Percentiles rank a stretch among this genome's conserved stretches.
These are phyloP conservation scores for Meriones unguiculatus DNA, from an alignment of 2,113 vertebrate species.

Conservation along the genomic window DNA sequence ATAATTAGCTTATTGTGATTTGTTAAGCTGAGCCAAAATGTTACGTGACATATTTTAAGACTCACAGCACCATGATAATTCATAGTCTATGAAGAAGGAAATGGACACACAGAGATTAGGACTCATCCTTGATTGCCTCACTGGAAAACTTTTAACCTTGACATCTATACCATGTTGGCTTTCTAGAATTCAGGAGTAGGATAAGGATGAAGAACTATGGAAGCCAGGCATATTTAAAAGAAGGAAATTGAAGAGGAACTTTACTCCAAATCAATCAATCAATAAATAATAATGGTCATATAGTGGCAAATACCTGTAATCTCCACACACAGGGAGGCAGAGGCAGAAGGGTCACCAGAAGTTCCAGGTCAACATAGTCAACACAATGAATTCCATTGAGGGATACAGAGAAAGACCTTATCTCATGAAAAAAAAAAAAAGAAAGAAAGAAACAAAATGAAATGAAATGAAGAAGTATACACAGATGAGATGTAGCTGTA, in stretches of 20 bases:
- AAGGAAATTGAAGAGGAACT: background rate
- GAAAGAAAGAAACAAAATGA: no score
- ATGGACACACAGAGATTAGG: background rate
- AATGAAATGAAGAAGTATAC: no score
- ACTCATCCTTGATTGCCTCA: background rate
- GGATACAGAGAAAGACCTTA: background rate
- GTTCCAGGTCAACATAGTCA: background rate
- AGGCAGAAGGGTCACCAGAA: background rate
- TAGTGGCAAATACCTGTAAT: background rate
- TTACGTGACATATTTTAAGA: background rate
- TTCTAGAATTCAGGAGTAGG: background rate
- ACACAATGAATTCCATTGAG: background rate
- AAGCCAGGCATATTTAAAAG: background rate
- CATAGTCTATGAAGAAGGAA: background rate
- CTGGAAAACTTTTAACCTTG: background rate
- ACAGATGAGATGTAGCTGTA: background rate
- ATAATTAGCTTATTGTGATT: background rate
- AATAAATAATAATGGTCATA: background rate
- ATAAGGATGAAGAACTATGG: background rate
- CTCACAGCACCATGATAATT: accelerated
- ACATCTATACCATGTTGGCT: background rate
- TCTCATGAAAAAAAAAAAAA: background rate
- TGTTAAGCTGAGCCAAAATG: background rate
- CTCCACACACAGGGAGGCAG: background rate
- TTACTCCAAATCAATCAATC: background rate